Percentiles rank a stretch among this genome's conserved stretches.
Conservation (phyloP, 2,888 invertebrate genomes). For the Harpalus rubripes region DNA sequence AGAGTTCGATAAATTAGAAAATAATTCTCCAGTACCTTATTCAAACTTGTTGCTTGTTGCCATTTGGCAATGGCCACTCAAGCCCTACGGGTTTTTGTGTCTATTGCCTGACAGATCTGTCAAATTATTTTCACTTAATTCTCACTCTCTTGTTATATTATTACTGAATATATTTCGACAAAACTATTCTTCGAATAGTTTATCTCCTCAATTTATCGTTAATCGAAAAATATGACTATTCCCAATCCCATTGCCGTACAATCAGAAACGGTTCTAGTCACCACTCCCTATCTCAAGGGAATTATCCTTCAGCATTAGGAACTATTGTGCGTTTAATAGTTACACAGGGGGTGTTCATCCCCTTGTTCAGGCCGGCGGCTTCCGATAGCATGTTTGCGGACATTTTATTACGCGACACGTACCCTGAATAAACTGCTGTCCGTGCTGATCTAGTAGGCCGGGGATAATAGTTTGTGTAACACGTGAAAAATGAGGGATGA, state of each 20-base stretch:
- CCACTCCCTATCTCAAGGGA: neutral
- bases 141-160: too few relatives aligned
- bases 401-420: constrained; percentile 52
- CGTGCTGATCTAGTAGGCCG: neutral
- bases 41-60: too few relatives aligned
- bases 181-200: too few relatives aligned
- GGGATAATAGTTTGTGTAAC: constrained; percentile 36
- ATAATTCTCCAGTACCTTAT: too few relatives aligned
- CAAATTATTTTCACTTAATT: too few relatives aligned
- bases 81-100: too few relatives aligned
- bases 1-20: too few relatives aligned
- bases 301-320: constrained; percentile 23
- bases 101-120: too few relatives aligned
- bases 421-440: constrained; percentile 31
- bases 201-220: neutral
- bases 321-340: constrained; percentile 50
- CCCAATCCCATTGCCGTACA: neutral
- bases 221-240: neutral
- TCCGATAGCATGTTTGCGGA: constrained; percentile 54
- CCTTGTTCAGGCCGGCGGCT: constrained; percentile 7
- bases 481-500: constrained; percentile 34
- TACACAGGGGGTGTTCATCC: constrained; percentile 32
- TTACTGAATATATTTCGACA: too few relatives aligned
- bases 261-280: neutral
- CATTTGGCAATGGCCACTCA: too few relatives aligned